phyloP scores from a whole-genome alignment of 2,797 vertebrate species.

The Mormyrus hasselquistii region DNA sequence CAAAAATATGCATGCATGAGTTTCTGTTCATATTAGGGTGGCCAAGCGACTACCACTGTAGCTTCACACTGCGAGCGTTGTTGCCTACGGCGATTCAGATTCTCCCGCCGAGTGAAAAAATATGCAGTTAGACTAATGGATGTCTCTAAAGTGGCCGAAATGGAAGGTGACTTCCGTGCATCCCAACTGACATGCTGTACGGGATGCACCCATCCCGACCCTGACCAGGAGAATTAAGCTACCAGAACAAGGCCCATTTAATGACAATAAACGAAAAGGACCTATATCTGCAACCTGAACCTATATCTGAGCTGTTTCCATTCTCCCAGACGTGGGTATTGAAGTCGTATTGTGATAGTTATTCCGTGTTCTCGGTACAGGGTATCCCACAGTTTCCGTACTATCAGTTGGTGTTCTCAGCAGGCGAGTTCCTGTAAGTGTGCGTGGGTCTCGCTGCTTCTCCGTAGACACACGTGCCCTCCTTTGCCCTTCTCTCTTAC shows the following conservation, averaged over 20 bases:
- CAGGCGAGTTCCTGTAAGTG: constrained; percentile 21
- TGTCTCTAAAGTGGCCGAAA: not conserved
- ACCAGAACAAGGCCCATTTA: not conserved
- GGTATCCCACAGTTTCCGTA: constrained; percentile 44
- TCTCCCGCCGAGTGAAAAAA: not conserved
- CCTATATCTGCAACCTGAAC: not conserved
- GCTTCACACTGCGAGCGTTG: not conserved
- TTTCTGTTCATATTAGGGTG: not conserved
- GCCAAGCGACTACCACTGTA: not conserved
- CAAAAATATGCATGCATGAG: not conserved
- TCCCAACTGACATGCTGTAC: not conserved
- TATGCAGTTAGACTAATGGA: not conserved
- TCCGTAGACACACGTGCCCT: not conserved
- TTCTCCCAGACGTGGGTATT: not conserved
- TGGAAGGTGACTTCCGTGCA: not conserved
- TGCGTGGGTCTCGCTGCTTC: not conserved
- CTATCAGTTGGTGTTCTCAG: constrained; percentile 59
- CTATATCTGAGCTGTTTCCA: not conserved
- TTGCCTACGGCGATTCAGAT: not conserved
- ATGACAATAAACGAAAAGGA: not conserved
- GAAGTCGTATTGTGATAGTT: constrained; percentile 41
- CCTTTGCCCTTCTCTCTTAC: not conserved
- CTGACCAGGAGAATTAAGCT: not conserved
- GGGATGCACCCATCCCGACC: not conserved
- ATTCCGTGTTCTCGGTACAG: constrained; percentile 34